Base-by-base conservation (phyloP, 2,113 vertebrate genomes). In the Phrynosoma blainvillii region DNA sequence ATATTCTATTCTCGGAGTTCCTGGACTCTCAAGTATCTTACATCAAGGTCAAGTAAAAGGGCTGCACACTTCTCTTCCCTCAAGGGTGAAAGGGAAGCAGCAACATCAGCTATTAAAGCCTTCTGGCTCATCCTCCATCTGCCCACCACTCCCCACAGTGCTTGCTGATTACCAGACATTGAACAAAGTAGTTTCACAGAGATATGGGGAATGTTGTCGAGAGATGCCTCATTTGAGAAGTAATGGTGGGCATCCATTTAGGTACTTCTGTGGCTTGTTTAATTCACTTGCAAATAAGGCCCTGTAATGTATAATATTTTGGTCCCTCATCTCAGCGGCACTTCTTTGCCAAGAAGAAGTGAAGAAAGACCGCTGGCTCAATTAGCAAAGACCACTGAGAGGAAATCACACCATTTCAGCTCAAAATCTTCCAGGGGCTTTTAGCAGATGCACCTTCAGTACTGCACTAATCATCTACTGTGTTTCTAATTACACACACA, bases 391-490 rank as follows among this genome's bases (percentile, higher is more conserved):
- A 14, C 54, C 82, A 73, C 56, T 47, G 80, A 76, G 87, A 30
- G 66, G 74, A 90, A 77, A 77, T n/a, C 84, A 4, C 56, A 85
- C 32, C 5, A 18, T 40, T 66, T 92, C 52, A 47, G 36, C 36
- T 79, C 89, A 79, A 62, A 79, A n/a, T 70, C 75, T 66, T 84
- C 20, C 4, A 87, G 7, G 66, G 85, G 27, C 23, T 32, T 92
- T 88, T 65, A 90, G 87, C 84, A 89, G n/a, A 92, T 32, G 2
- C 79, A 27, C 10, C 18, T 27, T 83, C 80, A 84, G 5, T 65
- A 59, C 8, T 73, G 62, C 79, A 89, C n/a, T 91, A 90, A 88
- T 77, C 83, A 90, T 86, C 68, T 76, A 89, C 16, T 80, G 75
- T 75, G 25, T 18, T 90, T 6, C 62, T 85, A 68, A 70, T 88